Percentiles rank a stretch among this genome's conserved stretches.
Evolutionary conservation across 2,888 invertebrate species (phyloP).

Genomic region (Drosophila flavopinicola): DNA sequence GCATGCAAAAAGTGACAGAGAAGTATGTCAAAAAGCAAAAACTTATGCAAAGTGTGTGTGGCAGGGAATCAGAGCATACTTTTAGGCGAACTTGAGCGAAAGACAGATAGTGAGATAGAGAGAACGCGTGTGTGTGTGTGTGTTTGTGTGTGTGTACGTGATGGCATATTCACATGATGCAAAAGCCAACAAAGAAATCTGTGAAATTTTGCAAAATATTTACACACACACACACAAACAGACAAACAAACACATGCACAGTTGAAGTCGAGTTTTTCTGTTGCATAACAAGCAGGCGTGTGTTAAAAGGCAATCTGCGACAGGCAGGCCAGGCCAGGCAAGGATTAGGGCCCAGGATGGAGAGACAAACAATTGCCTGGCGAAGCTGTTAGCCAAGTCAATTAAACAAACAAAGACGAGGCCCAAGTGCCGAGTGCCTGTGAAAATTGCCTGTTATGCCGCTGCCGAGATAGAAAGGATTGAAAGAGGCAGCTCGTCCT

Average conservation of each 20-base stretch:
- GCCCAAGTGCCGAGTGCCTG: conserved; percentile 54
- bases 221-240: conserved; percentile 61
- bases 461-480: conserved; percentile 1
- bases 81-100: conserved; percentile 43
- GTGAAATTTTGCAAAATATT: conserved; percentile 75
- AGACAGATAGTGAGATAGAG: too few species aligned
- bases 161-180: conserved; percentile 67
- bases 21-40: conserved; percentile 69
- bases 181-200: conserved; percentile 70
- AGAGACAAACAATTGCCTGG: conserved; percentile 21
- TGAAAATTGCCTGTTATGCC: conserved; percentile 70
- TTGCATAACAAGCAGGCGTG: conserved; percentile 70
- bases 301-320: conserved; percentile 55
- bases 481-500: conserved; percentile 7
- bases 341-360: conserved; percentile 27
- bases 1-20: conserved; percentile 33
- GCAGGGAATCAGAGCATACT: conserved; percentile 66
- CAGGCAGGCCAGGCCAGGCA: conserved; percentile 30
- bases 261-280: conserved; percentile 35
- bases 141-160: conserved; percentile 21
- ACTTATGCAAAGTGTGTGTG: conserved; percentile 74
- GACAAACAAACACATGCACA: conserved; percentile 14
- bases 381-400: conserved; percentile 72
- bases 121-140: conserved; percentile 4
- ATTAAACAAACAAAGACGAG: conserved; percentile 76